Base-by-base conservation (phyloP, 2,888 invertebrate genomes). In the Phasia obesa region DNA sequence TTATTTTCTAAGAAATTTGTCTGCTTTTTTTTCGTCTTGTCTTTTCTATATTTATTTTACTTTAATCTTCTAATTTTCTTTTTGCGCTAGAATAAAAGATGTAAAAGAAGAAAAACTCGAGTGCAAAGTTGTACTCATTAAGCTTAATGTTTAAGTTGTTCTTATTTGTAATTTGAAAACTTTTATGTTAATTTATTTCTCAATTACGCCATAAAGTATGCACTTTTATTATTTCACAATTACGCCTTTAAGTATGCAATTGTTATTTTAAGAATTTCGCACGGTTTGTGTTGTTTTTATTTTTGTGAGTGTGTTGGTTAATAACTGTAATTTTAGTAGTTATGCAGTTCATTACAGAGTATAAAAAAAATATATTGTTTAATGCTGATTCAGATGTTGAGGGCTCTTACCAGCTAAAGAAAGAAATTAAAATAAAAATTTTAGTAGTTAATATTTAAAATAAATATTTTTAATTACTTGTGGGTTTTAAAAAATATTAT, bases 141-240 rank as follows among this genome's bases (percentile, higher is more conserved):
- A 65, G n/a, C 51, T 21, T 47, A 78, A 74, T 64, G 13, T 42
- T 42, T 42, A 13, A 42, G 4, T 71, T 60, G 19, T 49, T 38
- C 19, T 38, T 31, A 11, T 17, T 59, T 81, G 31, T 23, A 57
- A 17, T 31, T 53, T 60, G 13, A 23, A 47, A n/a, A 38, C 23
- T 21, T 35, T 67, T 59, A 59, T 79, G 42, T 79, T 59, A 65
- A 65, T 65, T 69, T 62, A 57, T 57, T 70, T 70, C 59, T 59
- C 64, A 78, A 65, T 64, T 78, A 75, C 35, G 70, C 82, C 53
- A 25, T 53, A 57, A 82, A 70, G 65, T 78, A 83, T 78, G 82
- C 78, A 78, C 59, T 65, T 59, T 57, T 57, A 31, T 59, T 64
- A 49, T 82, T 78, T 78, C 27, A 27, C 65, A 70, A 59, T 60